Base-by-base conservation (phyloP, 2,113 vertebrate genomes). In the Cavia aperea region DNA sequence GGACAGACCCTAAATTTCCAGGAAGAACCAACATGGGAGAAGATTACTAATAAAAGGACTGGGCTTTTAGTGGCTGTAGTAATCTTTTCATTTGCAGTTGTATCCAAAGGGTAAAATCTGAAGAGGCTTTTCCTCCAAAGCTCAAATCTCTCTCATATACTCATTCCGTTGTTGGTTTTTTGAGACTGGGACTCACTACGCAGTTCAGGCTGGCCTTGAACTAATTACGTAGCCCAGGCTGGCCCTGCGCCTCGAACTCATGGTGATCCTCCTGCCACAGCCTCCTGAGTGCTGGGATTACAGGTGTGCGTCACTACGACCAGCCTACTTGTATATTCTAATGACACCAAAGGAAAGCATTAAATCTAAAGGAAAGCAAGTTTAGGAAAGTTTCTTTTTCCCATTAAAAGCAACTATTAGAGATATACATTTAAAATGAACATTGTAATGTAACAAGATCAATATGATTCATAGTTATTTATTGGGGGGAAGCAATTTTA, bases 351-450 rank as follows among this genome's bases (percentile, higher is more conserved):
- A 54, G 54, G 6, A 33, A 63, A 90, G 12, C 79, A 39, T 56
- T 62, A 60, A 91, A 49, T n/a, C 83, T 66, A 73, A 82, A 49
- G 16, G 70, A 51, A 93, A 60, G 65, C 13, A 49, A 70, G 36
- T 79, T 91, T 73, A 86, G 19, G 29, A 29, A 43, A 84, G 14
- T 21, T 90, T 92, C 70, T 93, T 85, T 75, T 46, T 68, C 11
- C 7, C 77, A 63, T 31, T 78, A 77, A 88, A 90, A 90, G 26
- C 49, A 81, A 54, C n/a, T 66, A 21, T 58, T 66, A 73, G 54
- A 70, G 56, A 92, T 13, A 73, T 49, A 78, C 56, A 83, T 83
- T 92, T 51, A 86, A 91, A 92, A 89, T 54, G 54, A 96, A 73
- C 29, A 87, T 0, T 19, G 24, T 92, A 83, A 89, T 1, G 0